Evolutionary conservation across 1,140 invertebrate species (phyloP).

Genomic region (Oryzaephilus surinamensis): DNA sequence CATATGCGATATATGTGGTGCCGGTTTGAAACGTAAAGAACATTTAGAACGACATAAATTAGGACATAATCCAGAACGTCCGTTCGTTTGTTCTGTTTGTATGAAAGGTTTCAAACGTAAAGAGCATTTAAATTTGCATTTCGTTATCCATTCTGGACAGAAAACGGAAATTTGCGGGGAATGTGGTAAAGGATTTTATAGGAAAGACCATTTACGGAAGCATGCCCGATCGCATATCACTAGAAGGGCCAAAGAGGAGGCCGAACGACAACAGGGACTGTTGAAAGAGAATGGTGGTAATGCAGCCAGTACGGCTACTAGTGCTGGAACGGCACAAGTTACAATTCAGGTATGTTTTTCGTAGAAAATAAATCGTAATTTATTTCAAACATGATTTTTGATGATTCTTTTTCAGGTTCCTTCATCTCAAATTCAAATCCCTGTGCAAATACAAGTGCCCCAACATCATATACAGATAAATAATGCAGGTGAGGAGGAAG

Average conservation of each 20-base stretch:
- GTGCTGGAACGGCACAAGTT: conserved; percentile 39
- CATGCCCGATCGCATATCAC: conserved; percentile 63
- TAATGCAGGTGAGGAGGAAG: conserved; percentile 20
- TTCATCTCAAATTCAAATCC: conserved; percentile 33
- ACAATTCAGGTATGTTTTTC: conserved; percentile 44
- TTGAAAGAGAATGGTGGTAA: conserved; percentile 28
- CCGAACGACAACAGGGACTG: conserved; percentile 26
- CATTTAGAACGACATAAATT: conserved; percentile 68
- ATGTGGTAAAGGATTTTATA: conserved; percentile 68
- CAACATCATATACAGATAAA: conserved; percentile 33
- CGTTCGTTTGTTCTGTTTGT: conserved; percentile 65
- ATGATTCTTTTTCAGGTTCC: conserved; percentile 27
- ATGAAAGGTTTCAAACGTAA: conserved; percentile 71
- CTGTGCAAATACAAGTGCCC: conserved; percentile 36
- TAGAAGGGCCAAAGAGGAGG: conserved; percentile 57
- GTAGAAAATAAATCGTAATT: background rate
- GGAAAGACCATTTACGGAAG: conserved; percentile 72
- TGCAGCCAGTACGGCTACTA: conserved; percentile 20
- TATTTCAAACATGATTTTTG: conserved; percentile 2
- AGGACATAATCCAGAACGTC: conserved; percentile 66
- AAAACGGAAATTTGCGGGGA: conserved; percentile 59
- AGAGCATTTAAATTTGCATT: conserved; percentile 69
- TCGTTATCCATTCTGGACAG: conserved; percentile 69
- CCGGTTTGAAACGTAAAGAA: conserved; percentile 65
- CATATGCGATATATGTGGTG: conserved; percentile 48